These are phyloP conservation scores for Trachelipus rathkii DNA, from an alignment of 1,140 invertebrate genomes.

Conservation along the genomic window DNA sequence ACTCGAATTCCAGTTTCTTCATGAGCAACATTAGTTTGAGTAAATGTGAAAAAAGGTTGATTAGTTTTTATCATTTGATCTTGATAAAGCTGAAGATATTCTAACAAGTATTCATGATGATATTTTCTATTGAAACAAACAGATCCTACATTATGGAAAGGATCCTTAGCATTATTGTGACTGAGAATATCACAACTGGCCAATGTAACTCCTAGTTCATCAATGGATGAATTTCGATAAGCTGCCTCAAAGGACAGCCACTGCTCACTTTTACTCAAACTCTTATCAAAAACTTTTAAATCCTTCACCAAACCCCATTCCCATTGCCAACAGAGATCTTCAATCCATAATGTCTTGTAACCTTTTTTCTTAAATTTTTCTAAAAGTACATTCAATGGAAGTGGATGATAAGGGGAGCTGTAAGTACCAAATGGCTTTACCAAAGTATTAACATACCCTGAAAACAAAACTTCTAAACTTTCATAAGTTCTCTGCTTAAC, in stretches of 20 bases:
- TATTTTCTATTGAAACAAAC: slow-evolving; percentile 50
- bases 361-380: slow-evolving; percentile 44
- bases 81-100: slow-evolving; percentile 49
- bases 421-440: slow-evolving; percentile 48
- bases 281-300: slow-evolving; percentile 47
- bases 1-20: slow-evolving; percentile 49
- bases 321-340: slow-evolving; percentile 50
- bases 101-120: slow-evolving; percentile 49
- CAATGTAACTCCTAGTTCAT: slow-evolving; percentile 27
- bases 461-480: slow-evolving; percentile 44
- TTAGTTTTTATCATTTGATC: slow-evolving; percentile 21
- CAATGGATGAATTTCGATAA: slow-evolving; percentile 26
- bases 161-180: slow-evolving; percentile 47
- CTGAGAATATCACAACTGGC: slow-evolving; percentile 49
- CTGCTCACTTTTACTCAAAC: slow-evolving; percentile 24
- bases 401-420: slow-evolving; percentile 46
- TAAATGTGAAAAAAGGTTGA: slow-evolving; percentile 47
- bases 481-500: slow-evolving; percentile 50
- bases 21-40: slow-evolving; percentile 48
- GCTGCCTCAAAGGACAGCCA: slow-evolving; percentile 32
- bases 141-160: slow-evolving; percentile 48
- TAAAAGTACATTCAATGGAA: slow-evolving; percentile 46
- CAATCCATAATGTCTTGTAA: slow-evolving; percentile 49
- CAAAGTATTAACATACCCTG: slow-evolving; percentile 45
- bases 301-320: slow-evolving; percentile 51